Conservation (phyloP, 2,888 invertebrate species). For the Alloplasta piceator region DNA sequence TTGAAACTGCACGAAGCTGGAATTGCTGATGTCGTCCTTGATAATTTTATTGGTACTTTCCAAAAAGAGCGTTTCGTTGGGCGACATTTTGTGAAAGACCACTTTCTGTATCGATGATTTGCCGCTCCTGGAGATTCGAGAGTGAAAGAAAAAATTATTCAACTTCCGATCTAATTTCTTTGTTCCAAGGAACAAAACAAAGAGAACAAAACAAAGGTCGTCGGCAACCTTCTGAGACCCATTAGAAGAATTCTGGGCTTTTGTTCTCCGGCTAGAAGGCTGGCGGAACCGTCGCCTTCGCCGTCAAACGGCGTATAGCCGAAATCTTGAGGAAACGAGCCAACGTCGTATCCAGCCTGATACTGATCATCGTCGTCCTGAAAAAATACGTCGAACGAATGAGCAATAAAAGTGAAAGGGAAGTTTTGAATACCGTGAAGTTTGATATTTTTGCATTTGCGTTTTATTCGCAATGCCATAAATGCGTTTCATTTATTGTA, state of each 20-base stretch:
- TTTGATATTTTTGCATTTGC: not conserved
- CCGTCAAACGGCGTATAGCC: conserved; percentile 95
- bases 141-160: not conserved
- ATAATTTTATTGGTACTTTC: conserved; percentile 99
- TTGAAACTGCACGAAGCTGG: conserved; percentile 99
- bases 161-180: not conserved
- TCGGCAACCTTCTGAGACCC: conserved; percentile 92
- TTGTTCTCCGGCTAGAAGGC: conserved; percentile 87
- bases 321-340: conserved; percentile 95
- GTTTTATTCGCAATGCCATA: not conserved
- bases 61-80: conserved; percentile 98
- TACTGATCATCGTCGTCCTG: conserved; percentile 84
- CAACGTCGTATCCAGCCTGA: conserved; percentile 84
- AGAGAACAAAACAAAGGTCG: not conserved
- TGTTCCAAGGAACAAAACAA: not conserved
- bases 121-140: conserved; percentile 89
- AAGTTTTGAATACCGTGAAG: not conserved
- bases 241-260: conserved; percentile 97
- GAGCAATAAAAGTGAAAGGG: not conserved
- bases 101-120: conserved; percentile 99
- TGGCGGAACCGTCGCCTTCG: conserved; percentile 88
- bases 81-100: conserved; percentile 99
- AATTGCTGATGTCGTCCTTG: conserved; percentile 98
- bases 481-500: not conserved
- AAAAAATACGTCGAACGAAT: conserved; percentile 17